Percentiles rank a stretch among this genome's conserved stretches.
Conservation (phyloP, 2,888 invertebrate species). For the Rhabditophanes sp. region DNA sequence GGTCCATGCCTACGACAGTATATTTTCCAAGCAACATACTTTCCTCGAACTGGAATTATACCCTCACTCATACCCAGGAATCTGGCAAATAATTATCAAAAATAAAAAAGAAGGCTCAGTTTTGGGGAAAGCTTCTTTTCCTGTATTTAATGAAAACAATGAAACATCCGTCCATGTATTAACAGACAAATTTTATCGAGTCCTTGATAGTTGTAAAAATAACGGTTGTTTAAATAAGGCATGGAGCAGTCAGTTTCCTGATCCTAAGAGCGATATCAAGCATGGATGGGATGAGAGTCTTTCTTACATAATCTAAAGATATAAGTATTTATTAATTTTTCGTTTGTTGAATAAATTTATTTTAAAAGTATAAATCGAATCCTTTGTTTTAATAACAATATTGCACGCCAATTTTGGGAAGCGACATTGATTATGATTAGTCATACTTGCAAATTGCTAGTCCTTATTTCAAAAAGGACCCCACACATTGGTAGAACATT, state of each 20-base stretch:
- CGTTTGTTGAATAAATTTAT: no score
- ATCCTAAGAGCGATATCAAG: slow-evolving; percentile 24
- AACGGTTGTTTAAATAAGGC: slow-evolving; percentile 11
- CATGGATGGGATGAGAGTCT: slow-evolving; percentile 9
- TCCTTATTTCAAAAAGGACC: no score
- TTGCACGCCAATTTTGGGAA: no score
- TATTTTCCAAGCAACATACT: slow-evolving; percentile 13
- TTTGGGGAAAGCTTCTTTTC: slow-evolving; percentile 9
- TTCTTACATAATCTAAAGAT: no score
- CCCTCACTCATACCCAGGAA: not conserved
- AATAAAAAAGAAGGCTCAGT: slow-evolving; percentile 2
- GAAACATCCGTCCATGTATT: slow-evolving; percentile 1
- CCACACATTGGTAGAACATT: no score
- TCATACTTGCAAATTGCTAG: no score
- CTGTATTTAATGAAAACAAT: slow-evolving; percentile 8
- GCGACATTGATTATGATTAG: no score
- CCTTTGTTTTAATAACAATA: no score
- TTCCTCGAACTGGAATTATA: slow-evolving; percentile 9
- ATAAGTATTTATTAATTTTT: no score
- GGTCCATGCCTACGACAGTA: slow-evolving; percentile 32
- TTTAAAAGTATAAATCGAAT: no score
- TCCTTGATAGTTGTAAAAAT: slow-evolving; percentile 14
- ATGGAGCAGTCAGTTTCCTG: slow-evolving; percentile 21
- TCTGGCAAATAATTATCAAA: not conserved
- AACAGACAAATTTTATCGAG: slow-evolving; percentile 10